Percentiles rank a stretch among this genome's conserved stretches.
These are phyloP conservation scores for Lycaon pictus DNA, from an alignment of 2,113 vertebrate genomes.

Conservation along the genomic window DNA sequence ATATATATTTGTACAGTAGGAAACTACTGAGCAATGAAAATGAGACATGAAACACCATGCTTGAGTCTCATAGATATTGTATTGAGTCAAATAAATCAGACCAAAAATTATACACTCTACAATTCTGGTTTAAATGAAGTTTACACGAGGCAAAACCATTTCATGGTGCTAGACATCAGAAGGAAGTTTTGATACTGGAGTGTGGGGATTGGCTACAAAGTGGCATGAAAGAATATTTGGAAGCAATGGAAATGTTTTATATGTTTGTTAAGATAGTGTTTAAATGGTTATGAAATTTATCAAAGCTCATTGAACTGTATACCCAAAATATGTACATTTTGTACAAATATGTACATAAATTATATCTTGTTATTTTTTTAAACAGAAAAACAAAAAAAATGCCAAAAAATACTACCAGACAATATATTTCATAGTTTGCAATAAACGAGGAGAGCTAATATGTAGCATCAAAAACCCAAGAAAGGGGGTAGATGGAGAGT, in stretches of 20 bases:
- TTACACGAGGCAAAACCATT: background rate
- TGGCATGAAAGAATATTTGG: background rate
- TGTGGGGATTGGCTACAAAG: background rate
- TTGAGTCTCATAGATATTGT: background rate
- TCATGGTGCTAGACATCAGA: background rate
- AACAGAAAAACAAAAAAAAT: background rate
- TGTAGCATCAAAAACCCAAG: background rate
- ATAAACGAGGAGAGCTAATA: background rate
- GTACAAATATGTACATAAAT: background rate
- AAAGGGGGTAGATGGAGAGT: background rate
- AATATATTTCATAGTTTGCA: background rate
- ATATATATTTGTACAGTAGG: background rate
- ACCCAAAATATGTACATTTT: background rate
- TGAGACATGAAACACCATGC: background rate
- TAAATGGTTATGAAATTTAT: background rate
- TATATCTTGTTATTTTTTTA: background rate
- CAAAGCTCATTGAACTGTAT: background rate
- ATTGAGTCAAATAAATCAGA: background rate
- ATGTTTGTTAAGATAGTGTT: background rate
- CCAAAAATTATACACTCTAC: background rate
- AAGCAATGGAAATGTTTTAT: background rate
- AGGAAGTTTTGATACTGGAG: background rate
- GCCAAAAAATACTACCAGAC: background rate
- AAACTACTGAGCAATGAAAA: background rate
- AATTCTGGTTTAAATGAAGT: background rate